Evolutionary conservation across 2,888 invertebrate genomes (phyloP).

Genomic region (Nasonia oneida): DNA sequence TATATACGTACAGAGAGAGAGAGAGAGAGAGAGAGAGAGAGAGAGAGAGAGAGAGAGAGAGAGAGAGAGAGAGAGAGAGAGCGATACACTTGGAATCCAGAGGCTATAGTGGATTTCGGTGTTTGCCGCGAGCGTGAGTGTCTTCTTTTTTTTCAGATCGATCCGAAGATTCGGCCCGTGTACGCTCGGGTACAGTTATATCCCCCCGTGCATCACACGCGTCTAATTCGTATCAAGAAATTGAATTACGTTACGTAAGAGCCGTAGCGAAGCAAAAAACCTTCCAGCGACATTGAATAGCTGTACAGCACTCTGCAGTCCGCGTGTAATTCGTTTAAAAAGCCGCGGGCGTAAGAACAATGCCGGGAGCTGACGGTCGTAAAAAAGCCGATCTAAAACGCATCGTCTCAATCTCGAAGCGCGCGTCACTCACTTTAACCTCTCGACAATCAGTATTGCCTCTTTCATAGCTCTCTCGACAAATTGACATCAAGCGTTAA

Average conservation of each 20-base stretch:
- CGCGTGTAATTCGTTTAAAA: neutral
- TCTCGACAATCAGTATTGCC: neutral
- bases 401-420: slow-evolving; percentile 10
- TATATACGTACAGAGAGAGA: neutral
- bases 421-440: slow-evolving; percentile 1
- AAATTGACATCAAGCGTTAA: slow-evolving; percentile 37
- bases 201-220: no score
- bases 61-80: neutral
- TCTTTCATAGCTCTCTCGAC: neutral
- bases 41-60: neutral
- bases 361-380: neutral
- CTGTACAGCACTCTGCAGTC: neutral
- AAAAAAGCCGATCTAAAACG: slow-evolving; percentile 15
- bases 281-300: slow-evolving; percentile 3
- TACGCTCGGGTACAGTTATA: neutral
- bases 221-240: neutral
- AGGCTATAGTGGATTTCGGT: slow-evolving; percentile 14
- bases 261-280: neutral
- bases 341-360: neutral
- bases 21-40: no score
- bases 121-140: neutral
- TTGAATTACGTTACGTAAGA: neutral
- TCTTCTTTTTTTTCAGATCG: neutral
- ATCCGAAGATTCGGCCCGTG: neutral
- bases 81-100: neutral